phyloP scores from a whole-genome alignment of 2,797 vertebrate species.

The Gymnothorax reevesii region DNA sequence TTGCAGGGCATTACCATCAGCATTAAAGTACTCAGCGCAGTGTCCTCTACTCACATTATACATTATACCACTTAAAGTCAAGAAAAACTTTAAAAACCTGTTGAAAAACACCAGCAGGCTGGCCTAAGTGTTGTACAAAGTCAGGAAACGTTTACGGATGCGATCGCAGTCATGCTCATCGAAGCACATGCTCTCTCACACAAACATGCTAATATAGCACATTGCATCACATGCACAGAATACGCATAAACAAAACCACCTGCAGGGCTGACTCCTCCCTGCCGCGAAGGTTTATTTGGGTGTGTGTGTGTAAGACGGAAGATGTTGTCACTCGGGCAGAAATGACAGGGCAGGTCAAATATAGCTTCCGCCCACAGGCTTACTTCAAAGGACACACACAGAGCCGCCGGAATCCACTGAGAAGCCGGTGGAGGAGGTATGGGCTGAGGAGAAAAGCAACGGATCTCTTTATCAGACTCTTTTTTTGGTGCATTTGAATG shows the following conservation, averaged over 20 bases:
- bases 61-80: too few species aligned
- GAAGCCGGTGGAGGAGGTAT: background rate
- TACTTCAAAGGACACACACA: background rate
- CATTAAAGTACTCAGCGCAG: background rate
- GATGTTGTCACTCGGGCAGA: slow-evolving; percentile 12
- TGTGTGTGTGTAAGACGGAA: background rate
- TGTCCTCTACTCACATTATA: background rate
- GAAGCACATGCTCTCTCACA: background rate
- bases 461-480: background rate
- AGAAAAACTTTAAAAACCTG: too few species aligned
- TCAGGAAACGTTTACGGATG: too few species aligned
- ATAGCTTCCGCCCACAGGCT: background rate
- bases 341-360: slow-evolving; percentile 2
- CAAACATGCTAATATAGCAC: background rate
- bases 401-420: background rate
- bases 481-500: background rate
- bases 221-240: background rate
- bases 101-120: too few species aligned
- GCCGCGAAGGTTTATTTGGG: background rate
- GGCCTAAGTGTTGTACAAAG: too few species aligned
- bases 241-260: background rate
- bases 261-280: background rate
- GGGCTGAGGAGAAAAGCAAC: background rate
- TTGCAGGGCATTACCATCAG: background rate
- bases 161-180: too few species aligned